Evolutionary conservation across 2,888 invertebrate species (phyloP).

Genomic region (Ormia ochracea): DNA sequence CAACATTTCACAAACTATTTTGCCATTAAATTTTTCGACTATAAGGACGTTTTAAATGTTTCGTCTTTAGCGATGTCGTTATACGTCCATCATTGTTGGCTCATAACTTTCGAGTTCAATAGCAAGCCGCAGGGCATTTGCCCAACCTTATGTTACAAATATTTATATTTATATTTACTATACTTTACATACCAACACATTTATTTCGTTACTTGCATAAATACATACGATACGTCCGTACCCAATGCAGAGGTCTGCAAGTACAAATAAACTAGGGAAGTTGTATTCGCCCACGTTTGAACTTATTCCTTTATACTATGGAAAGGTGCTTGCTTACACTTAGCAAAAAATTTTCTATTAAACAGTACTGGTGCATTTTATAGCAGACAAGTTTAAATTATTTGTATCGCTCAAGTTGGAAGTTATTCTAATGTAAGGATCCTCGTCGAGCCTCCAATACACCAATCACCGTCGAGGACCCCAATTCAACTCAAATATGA

Average conservation of each 20-base stretch:
- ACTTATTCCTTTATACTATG: slow-evolving; percentile 36
- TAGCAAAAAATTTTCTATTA: neutral
- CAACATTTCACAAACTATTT: slow-evolving; percentile 41
- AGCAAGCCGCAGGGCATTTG: slow-evolving; percentile 76
- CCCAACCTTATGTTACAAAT: slow-evolving; percentile 71
- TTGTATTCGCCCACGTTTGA: slow-evolving; percentile 76
- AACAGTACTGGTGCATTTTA: no score
- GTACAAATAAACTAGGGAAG: slow-evolving; percentile 60
- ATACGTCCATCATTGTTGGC: slow-evolving; percentile 74
- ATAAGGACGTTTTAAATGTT: slow-evolving; percentile 61
- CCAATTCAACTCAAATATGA: no score
- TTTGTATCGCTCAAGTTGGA: no score
- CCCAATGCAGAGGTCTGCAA: no score
- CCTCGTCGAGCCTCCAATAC: no score
- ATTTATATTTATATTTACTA: slow-evolving; percentile 36
- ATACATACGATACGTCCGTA: neutral
- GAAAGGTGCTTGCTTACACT: slow-evolving; percentile 4
- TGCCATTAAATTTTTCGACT: slow-evolving; percentile 42
- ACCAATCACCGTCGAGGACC: no score
- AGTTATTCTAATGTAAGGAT: no score
- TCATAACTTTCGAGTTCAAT: slow-evolving; percentile 76
- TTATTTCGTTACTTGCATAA: neutral
- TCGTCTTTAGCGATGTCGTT: slow-evolving; percentile 64
- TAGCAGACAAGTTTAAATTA: no score
- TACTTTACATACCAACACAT: neutral